Base-by-base conservation (phyloP, 2,888 invertebrate species). In the Hypomecis punctinalis region DNA sequence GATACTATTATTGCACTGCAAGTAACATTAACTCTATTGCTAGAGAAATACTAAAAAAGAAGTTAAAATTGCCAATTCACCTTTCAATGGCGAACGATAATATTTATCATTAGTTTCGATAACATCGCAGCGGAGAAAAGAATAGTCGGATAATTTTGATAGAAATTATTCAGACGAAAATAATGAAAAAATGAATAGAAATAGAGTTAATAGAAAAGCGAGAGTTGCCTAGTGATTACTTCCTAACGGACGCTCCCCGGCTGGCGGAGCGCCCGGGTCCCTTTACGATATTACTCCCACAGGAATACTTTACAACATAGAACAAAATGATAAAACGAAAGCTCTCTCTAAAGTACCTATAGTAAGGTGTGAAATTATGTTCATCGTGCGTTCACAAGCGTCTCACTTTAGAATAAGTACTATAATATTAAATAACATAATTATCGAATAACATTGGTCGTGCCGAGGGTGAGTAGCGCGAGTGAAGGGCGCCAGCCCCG, bases 331-430 rank as follows among this genome's bases (percentile, higher is more conserved):
- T 51, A 46, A 63, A 35, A 45, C 11, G 46, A 37, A 39, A 23
- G 40, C 63, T 65, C 55, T 56, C 56, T 45, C 54, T 64, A 64
- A 47, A 47, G 10, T 40, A 58, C 40, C 45, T 36, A 36, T 23
- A 13, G 11, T 23, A n/a, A 33, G 53, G 46, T 55, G 70, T 52
- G 62, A 66, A 61, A 60, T 42, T 53, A 66, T 61, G 48, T 58
- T 57, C 49, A 66, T 58, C 45, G 71, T 73, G 73, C 70, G 67
- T 52, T 67, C 64, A 61, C 67, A 70, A 70, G 71, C 70, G 37
- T 68, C 49, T 62, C 63, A 54, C 60, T 63, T 59, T 46, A 60
- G 56, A 65, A 62, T 49, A 53, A 43, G 13, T 46, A 48, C 55
- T 68, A 64, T 60, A 63, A 60, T 59, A 63, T 55, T 63, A 63